Conservation (phyloP, 2,888 invertebrate genomes). For the Lasioglossum malachurum region DNA sequence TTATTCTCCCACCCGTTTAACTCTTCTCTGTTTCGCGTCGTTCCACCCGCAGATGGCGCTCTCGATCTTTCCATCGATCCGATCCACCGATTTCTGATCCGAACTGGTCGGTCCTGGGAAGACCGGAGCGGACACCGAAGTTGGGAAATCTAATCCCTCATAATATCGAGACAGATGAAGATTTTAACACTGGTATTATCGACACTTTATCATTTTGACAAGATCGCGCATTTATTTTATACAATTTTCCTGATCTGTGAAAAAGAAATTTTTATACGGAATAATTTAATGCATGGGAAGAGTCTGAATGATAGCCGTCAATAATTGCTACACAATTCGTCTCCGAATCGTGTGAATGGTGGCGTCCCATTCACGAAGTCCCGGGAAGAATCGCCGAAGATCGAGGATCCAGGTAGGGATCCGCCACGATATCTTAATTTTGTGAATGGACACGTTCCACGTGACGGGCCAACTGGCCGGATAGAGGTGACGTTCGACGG, state of each 20-base stretch:
- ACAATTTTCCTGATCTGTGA: too few species aligned
- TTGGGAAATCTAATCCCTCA: neutral
- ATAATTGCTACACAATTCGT: neutral
- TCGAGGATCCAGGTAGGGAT: slow-evolving; percentile 32
- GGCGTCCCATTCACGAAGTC: neutral
- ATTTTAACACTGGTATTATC: too few species aligned
- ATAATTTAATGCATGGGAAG: neutral
- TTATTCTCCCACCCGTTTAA: slow-evolving; percentile 36
- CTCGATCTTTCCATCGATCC: neutral
- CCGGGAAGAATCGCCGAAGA: neutral
- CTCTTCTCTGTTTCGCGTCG: neutral
- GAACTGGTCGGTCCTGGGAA: neutral
- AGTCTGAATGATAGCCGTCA: neutral
- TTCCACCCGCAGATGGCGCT: neutral
- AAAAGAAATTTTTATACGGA: too few species aligned
- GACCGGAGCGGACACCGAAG: neutral
- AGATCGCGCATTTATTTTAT: too few species aligned
- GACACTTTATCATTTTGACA: too few species aligned
- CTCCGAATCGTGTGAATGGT: neutral
- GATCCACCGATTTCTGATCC: neutral
- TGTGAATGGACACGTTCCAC: slow-evolving; percentile 73
- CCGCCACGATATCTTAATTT: slow-evolving; percentile 69
- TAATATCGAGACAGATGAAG: too few species aligned
- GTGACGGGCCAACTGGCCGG: slow-evolving; percentile 11
- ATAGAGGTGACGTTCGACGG: slow-evolving; percentile 33